phyloP scores from a whole-genome alignment of 2,888 invertebrate species.

The Crepidodera aurea region DNA sequence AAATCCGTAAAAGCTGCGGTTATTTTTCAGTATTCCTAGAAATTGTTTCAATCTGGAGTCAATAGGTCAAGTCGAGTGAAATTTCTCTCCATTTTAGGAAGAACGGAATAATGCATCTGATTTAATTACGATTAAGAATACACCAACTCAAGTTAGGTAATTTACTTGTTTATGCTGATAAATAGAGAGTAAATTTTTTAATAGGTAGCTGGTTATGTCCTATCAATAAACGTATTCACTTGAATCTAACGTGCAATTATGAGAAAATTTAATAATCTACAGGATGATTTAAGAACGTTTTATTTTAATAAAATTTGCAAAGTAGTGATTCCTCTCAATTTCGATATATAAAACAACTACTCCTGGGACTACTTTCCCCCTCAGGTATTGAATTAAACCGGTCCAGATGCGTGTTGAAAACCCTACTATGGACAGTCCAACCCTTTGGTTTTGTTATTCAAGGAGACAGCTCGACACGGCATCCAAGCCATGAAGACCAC shows the following conservation, averaged over 20 bases:
- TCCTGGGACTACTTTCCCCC: too few species aligned
- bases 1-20: background rate
- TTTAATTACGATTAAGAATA: slow-evolving; percentile 12
- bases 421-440: too few species aligned
- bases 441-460: too few species aligned
- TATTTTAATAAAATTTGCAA: too few species aligned
- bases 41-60: slow-evolving; percentile 27
- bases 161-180: slow-evolving; percentile 4
- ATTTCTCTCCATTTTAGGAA: slow-evolving; percentile 37
- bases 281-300: background rate
- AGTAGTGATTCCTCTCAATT: too few species aligned
- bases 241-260: background rate
- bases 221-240: background rate
- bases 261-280: background rate
- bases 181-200: slow-evolving; percentile 8
- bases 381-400: too few species aligned
- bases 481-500: too few species aligned
- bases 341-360: too few species aligned
- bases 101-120: slow-evolving; percentile 20
- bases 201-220: background rate
- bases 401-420: too few species aligned
- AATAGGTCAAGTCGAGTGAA: slow-evolving; percentile 31
- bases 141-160: slow-evolving; percentile 10
- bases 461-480: too few species aligned
- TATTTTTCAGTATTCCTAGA: slow-evolving; percentile 23